Percentiles rank a stretch among this genome's conserved stretches.
Evolutionary conservation across 2,113 vertebrate genomes (phyloP).

Genomic region (Silurus glanis): DNA sequence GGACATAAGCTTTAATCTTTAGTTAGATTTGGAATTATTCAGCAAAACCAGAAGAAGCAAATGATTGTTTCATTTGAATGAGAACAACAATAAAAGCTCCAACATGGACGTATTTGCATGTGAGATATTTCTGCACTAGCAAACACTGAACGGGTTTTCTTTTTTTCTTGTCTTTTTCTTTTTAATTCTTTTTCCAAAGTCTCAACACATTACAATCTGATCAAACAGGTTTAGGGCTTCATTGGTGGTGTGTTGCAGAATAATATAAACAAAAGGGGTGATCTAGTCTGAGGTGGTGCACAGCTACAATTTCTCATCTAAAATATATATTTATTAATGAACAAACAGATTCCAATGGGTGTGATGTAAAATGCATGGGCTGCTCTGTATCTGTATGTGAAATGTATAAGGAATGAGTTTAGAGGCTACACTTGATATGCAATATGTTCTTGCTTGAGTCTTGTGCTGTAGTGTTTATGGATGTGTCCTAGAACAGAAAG

Average conservation of each 20-base stretch:
- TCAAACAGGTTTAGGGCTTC: not conserved
- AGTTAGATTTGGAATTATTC: not conserved
- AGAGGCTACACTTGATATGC: not conserved
- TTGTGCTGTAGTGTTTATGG: not conserved
- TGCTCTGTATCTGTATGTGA: not conserved
- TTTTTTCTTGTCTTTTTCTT: too few relatives aligned
- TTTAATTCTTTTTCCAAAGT: too few relatives aligned
- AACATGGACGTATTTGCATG: not conserved
- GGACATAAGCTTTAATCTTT: not conserved
- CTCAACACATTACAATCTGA: not conserved
- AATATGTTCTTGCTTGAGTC: not conserved
- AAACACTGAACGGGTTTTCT: too few relatives aligned
- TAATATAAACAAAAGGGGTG: not conserved
- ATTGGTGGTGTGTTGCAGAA: not conserved
- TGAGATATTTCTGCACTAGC: not conserved
- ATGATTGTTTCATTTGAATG: not conserved
- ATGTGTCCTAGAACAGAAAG: conserved; percentile 12
- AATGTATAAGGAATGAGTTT: conserved; percentile 1
- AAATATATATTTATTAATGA: not conserved
- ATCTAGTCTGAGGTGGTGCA: not conserved
- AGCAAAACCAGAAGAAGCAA: not conserved
- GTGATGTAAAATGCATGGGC: not conserved
- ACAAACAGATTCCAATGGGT: not conserved
- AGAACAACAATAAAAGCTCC: not conserved
- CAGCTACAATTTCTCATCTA: not conserved